phyloP scores from a whole-genome alignment of 2,797 vertebrate species.

The Pseudochirops corinnae region DNA sequence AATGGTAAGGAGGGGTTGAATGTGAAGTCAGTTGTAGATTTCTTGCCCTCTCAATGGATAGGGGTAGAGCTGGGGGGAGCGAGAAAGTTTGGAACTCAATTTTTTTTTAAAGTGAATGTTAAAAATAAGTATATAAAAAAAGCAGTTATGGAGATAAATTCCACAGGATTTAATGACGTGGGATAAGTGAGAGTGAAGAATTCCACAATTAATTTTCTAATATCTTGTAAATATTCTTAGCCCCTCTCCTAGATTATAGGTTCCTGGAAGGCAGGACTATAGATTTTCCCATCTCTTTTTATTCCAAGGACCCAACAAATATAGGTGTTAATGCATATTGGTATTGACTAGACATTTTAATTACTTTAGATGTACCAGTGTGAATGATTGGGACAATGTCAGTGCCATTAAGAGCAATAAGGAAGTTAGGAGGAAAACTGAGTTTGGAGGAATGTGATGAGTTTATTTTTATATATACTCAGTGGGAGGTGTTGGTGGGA shows the following conservation, averaged over 20 bases:
- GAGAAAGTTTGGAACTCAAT: not conserved
- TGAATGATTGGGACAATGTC: not conserved
- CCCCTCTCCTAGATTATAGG: not conserved
- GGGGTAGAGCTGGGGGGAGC: not conserved
- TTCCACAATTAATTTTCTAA: not conserved
- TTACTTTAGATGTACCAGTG: not conserved
- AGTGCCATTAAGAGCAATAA: not conserved
- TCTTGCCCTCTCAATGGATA: not conserved
- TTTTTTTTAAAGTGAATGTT: not conserved
- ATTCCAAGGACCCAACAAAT: not conserved
- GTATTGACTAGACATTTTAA: not conserved
- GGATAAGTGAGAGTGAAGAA: not conserved
- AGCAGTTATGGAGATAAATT: not conserved
- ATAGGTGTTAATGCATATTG: not conserved
- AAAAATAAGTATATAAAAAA: not conserved
- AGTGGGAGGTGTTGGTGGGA: not conserved
- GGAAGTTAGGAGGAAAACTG: not conserved
- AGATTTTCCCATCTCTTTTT: not conserved
- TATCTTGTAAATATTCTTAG: not conserved
- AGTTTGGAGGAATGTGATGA: not conserved
- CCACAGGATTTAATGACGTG: not conserved
- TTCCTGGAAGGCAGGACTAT: not conserved
- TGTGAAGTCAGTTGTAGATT: not conserved
- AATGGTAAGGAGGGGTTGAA: not conserved
- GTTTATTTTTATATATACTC: not conserved